Percentiles rank a stretch among this genome's conserved stretches.
phyloP scores from a whole-genome alignment of 2,113 vertebrate genomes.

The Rostratula benghalensis region DNA sequence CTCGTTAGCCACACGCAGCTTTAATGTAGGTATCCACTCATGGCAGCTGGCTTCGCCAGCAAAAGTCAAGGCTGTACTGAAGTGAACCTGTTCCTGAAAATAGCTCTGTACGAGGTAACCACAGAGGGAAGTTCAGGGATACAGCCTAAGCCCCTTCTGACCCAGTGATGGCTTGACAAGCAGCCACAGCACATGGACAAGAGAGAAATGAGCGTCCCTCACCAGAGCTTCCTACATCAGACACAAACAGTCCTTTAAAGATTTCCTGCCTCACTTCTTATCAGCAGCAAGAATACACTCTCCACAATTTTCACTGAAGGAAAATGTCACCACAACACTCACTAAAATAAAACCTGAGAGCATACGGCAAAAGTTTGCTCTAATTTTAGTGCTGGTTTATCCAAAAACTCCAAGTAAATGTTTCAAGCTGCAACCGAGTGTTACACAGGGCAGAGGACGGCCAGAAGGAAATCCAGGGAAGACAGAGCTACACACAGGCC shows the following conservation, averaged over 20 bases:
- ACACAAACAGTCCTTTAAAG: rapidly evolving
- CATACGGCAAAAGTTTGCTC: rapidly evolving
- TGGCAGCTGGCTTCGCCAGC: not conserved
- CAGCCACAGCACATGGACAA: rapidly evolving
- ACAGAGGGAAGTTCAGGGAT: not conserved
- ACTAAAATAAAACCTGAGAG: not conserved
- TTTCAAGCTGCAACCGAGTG: not conserved
- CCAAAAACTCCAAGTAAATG: not conserved
- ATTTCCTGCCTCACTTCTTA: not conserved
- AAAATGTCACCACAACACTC: rapidly evolving
- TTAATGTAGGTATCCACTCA: rapidly evolving
- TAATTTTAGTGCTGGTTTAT: not conserved
- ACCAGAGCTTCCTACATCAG: not conserved
- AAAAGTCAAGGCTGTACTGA: not conserved
- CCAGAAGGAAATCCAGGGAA: not conserved
- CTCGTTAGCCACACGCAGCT: rapidly evolving
- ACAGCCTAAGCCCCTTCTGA: not conserved
- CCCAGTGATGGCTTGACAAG: not conserved
- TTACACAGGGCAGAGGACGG: rapidly evolving
- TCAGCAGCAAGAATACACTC: rapidly evolving
- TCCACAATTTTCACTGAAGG: not conserved
- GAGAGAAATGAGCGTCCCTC: rapidly evolving
- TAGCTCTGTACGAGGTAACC: not conserved
- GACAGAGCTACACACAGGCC: not conserved
- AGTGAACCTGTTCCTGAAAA: not conserved